Percentiles rank a stretch among this genome's conserved stretches.
phyloP scores from a whole-genome alignment of 2,888 invertebrate species.

The Amphipoea lucens region DNA sequence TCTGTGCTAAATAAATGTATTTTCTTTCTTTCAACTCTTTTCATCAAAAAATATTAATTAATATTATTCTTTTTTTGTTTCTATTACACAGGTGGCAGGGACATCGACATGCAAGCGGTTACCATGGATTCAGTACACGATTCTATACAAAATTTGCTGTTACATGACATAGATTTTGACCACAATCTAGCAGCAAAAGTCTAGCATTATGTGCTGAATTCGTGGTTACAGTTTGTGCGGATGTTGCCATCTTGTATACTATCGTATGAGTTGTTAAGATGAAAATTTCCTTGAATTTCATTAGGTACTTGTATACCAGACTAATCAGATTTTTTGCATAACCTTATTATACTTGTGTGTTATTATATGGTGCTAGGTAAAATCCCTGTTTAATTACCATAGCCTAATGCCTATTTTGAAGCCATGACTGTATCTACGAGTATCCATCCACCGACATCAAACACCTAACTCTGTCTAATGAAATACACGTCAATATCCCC shows the following conservation, averaged over 20 bases:
- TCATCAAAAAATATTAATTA: not conserved
- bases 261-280: not conserved
- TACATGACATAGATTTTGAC: no score
- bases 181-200: no score
- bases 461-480: conserved; percentile 45
- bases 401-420: not conserved
- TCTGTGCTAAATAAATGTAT: no score
- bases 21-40: no score
- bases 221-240: no score
- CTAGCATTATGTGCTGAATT: no score
- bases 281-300: not conserved
- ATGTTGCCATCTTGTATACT: not conserved
- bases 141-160: no score
- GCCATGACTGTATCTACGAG: not conserved
- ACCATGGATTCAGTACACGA: no score
- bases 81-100: not conserved
- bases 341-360: not conserved
- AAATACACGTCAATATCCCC: conserved; percentile 61
- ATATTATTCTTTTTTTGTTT: not conserved
- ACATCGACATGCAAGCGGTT: not conserved
- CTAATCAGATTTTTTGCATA: not conserved
- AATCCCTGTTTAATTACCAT: not conserved
- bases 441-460: conserved; percentile 18
- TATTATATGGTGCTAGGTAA: not conserved
- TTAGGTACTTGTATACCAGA: not conserved